Conservation (phyloP, 2,113 vertebrate genomes). For the Lucifuga dentata region DNA sequence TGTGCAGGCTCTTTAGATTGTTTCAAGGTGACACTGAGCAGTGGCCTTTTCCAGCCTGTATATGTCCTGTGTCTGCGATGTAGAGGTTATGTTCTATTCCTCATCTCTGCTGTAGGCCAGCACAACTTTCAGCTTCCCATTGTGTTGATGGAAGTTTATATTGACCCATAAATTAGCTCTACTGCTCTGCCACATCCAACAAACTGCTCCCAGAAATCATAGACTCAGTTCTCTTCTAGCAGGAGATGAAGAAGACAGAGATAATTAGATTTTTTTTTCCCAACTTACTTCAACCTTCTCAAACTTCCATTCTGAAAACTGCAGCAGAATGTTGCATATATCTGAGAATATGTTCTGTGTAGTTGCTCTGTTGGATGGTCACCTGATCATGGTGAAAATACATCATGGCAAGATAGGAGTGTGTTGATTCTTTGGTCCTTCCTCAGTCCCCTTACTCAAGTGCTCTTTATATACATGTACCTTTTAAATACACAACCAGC, state of each 20-base stretch:
- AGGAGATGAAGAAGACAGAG: constrained; percentile 35
- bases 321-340: constrained; percentile 7
- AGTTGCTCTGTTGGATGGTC: too few relatives aligned
- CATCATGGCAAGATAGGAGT: neutral
- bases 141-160: constrained; percentile 75
- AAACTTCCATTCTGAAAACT: neutral
- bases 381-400: constrained; percentile 18
- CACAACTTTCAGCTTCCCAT: constrained; percentile 52
- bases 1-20: neutral
- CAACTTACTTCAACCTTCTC: neutral
- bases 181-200: constrained; percentile 59
- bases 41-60: neutral
- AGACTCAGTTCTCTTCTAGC: constrained; percentile 45
- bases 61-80: constrained; percentile 32
- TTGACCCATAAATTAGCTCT: constrained; percentile 80
- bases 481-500: neutral
- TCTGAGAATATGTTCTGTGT: neutral
- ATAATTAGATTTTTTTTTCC: constrained; percentile 3
- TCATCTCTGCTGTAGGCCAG: constrained; percentile 52
- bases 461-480: neutral
- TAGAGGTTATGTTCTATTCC: constrained; percentile 56
- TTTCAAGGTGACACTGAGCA: neutral
- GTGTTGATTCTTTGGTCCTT: constrained; percentile 9
- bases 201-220: constrained; percentile 61
- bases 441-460: neutral